Evolutionary conservation across 1,140 invertebrate genomes (phyloP), one percentile per base, ranked within the genome.

Genomic region (Lasaia peninsularis): DNA sequence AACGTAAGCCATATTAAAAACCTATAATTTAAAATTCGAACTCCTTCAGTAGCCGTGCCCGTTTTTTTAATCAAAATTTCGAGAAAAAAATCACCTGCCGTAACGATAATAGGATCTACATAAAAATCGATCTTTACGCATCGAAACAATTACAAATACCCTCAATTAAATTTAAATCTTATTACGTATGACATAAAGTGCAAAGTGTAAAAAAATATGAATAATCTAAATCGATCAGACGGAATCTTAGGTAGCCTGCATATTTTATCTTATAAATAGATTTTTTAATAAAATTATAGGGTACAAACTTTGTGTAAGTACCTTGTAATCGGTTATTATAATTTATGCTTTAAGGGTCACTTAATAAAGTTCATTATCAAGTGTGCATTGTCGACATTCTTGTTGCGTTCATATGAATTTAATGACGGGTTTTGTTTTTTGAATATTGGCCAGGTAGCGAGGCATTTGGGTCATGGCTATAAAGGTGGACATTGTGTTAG

Each of bases 1-100:
- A 44, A 44, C 40, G 40, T 44, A 18, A 16, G 60, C 62, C 63
- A 63, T 74, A 75, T 77, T 81, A 81, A 86, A 75, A 83, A 73
- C 77, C 80, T 84, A 83, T 84, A 85, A 80, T 82, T 80, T 85
- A 67, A 73, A 78, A 66, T 66, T 69, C 63, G 67, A 80, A 86
- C 85, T 86, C 73, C 85, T 78, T 83, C 85, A 86, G 85, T 77
- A 86, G 85, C 85, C 74, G 58, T 51, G 65, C 54, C 63, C 54
- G 54, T 60, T 67, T 72, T 76, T 75, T 72, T 67, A 70, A 65
- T 51, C 37, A 34, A 52, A 52, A 52, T 52, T 48, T 48, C 44
- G 44, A 48, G 20, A 28, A 48, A 48, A 48, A 48, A 48, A 48
- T 48, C 20, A 48, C 44, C 44, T 48, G 44, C 44, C 44, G 44